These are phyloP conservation scores for Gymnorhina tibicen DNA, from an alignment of 2,113 vertebrate genomes.

Conservation along the genomic window DNA sequence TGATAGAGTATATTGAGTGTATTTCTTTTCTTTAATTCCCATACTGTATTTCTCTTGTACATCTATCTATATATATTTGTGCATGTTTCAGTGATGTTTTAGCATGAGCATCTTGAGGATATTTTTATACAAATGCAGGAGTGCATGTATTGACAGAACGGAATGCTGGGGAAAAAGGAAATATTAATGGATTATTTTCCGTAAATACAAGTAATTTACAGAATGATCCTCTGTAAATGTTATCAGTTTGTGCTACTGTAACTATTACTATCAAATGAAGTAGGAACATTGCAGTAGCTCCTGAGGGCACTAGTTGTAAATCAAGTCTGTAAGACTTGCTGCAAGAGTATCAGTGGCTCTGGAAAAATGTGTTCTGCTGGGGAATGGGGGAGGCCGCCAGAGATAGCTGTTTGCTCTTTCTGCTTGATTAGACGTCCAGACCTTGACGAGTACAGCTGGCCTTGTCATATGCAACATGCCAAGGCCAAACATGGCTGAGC, in stretches of 20 bases:
- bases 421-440: background rate
- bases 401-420: slow-evolving; percentile 6
- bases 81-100: background rate
- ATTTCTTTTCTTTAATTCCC: background rate
- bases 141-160: background rate
- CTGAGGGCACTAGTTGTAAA: background rate
- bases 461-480: background rate
- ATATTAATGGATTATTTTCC: background rate
- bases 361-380: slow-evolving; percentile 20
- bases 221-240: background rate
- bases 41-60: background rate
- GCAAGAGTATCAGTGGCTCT: background rate
- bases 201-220: background rate
- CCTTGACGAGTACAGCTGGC: background rate
- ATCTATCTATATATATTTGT: background rate
- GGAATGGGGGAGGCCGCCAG: background rate
- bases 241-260: background rate
- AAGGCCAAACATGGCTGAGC: slow-evolving; percentile 13
- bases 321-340: background rate
- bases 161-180: background rate
- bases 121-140: background rate
- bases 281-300: background rate
- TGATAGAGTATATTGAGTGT: background rate
- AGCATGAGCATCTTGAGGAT: background rate
- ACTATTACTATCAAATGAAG: background rate